Base-by-base conservation (phyloP, 1,140 invertebrate species). In the Helicoverpa armigera region DNA sequence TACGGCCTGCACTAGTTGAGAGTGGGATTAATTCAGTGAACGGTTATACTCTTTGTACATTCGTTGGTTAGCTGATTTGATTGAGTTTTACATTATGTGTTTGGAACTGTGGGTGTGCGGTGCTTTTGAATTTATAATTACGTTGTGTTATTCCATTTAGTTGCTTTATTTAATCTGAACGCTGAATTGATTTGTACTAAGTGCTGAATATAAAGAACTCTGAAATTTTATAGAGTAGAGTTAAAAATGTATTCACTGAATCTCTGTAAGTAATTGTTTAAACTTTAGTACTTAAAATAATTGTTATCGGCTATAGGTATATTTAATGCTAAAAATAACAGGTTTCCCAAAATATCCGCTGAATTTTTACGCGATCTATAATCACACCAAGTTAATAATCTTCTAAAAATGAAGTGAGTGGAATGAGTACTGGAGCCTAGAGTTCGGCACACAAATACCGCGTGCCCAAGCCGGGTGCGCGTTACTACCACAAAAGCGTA, bases 401-500 rank as follows among this genome's bases (percentile, higher is more conserved):
- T 54, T 18, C 50, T 14, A 43, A 18, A 72, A 73, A 23, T 43
- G 35, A 31, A 12, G 13, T 14, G 13, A 35, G 14, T 18, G 16
- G 14, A 16, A 56, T 29, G 35, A 23, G 3, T 31, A 13, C 56
- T 31, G 50, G 14, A 23, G 29, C n/a, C 31, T 48, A 29, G 43
- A 43, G 61, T 54, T 67, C 61, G 23, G 14, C 67, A 65, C 29
- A 54, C 75, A 65, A 7, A 65, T 10, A 63, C 12, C 72, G 7
- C 72, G 60, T 73, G 82, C 80, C 53, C 74, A 74, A 83, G 85
- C 84, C 77, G 78, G 80, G 81, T 86, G 60, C 56, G 73, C 88
- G 84, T 90, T 88, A 79, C 82, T 90, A 87, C 89, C 85, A 88
- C 90, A 90, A 90, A 88, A 83, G 87, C 86, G 83, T 82, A 86